Percentiles rank a stretch among this genome's conserved stretches.
phyloP scores from a whole-genome alignment of 2,113 vertebrate species.

The Oxyruncus cristatus region DNA sequence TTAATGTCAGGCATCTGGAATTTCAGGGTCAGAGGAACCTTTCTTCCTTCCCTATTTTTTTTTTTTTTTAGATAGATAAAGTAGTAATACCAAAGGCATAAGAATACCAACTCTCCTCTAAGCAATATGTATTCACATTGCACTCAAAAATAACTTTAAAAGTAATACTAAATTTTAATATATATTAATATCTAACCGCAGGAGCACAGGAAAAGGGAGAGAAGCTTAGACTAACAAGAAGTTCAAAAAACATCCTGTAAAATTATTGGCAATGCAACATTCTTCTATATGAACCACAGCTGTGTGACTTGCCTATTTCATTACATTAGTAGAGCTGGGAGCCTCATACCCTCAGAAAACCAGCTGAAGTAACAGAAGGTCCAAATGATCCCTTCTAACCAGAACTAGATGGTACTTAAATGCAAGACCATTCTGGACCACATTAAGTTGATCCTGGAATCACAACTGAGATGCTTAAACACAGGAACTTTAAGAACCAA shows the following conservation, averaged over 20 bases:
- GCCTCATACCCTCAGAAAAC: neutral
- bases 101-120: neutral
- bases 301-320: neutral
- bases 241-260: neutral
- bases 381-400: neutral
- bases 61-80: neutral
- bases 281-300: neutral
- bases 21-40: conserved; percentile 35
- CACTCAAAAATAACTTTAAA: conserved; percentile 7
- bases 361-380: neutral
- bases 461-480: neutral
- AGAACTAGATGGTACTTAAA: neutral
- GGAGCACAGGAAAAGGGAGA: neutral
- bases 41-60: neutral
- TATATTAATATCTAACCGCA: neutral
- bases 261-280: neutral
- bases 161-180: neutral
- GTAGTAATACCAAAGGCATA: neutral
- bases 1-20: conserved; percentile 40
- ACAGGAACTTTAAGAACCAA: neutral
- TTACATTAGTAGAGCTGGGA: neutral
- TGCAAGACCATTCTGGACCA: neutral
- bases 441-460: neutral
- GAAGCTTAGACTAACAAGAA: neutral
- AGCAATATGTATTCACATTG: conserved; percentile 7